Percentiles rank a stretch among this genome's conserved stretches.
phyloP scores from a whole-genome alignment of 2,888 invertebrate species.

The Heteromyza rotundicornis region DNA sequence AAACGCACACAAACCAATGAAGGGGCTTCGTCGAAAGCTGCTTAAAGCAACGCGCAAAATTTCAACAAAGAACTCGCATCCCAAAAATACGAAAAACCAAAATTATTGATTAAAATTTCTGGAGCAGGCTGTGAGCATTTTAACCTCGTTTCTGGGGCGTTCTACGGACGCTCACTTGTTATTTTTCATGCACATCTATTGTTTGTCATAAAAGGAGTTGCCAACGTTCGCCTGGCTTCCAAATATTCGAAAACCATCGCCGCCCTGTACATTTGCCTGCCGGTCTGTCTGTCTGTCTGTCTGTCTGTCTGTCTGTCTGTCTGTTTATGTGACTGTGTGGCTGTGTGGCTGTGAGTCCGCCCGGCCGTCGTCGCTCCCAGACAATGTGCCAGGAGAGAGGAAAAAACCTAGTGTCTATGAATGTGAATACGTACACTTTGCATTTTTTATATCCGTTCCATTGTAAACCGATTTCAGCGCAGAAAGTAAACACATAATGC shows the following conservation, averaged over 20 bases:
- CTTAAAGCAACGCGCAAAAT: background rate
- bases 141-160: constrained; percentile 25
- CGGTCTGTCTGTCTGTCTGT: background rate
- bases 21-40: background rate
- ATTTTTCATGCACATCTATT: constrained; percentile 17
- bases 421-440: background rate
- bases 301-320: too few relatives aligned
- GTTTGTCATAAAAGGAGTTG: constrained; percentile 22
- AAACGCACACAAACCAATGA: constrained; percentile 20
- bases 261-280: background rate
- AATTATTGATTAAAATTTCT: constrained; percentile 11
- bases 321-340: too few relatives aligned
- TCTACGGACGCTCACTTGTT: background rate
- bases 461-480: too few relatives aligned
- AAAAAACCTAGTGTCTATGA: background rate
- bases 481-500: too few relatives aligned
- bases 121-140: constrained; percentile 14
- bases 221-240: background rate
- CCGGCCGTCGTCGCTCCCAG: background rate
- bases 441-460: too few relatives aligned
- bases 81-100: constrained; percentile 3
- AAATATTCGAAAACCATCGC: too few relatives aligned
- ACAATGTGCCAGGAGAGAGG: background rate
- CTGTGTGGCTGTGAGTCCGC: too few relatives aligned
- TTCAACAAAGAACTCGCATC: background rate